These are phyloP conservation scores for Gryllus longicercus DNA, from an alignment of 2,888 invertebrate species.

Conservation along the genomic window DNA sequence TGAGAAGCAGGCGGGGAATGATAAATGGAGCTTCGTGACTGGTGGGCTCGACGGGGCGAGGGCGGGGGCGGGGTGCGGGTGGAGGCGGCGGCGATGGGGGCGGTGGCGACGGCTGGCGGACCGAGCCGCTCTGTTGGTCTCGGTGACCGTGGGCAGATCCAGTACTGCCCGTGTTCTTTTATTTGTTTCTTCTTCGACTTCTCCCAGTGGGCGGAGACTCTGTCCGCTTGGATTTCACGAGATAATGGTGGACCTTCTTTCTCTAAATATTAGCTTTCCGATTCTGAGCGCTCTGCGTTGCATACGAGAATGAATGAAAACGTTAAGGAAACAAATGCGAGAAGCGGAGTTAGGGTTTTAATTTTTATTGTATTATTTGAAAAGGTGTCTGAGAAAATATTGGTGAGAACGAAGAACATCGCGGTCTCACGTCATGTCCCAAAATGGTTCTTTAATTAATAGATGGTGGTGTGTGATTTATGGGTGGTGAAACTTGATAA, in stretches of 20 bases:
- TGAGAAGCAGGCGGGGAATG: slow-evolving; percentile 7
- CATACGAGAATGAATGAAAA: not conserved
- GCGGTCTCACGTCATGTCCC: not conserved
- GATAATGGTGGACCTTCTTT: slow-evolving; percentile 11
- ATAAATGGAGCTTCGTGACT: slow-evolving; percentile 17
- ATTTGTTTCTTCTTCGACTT: not conserved
- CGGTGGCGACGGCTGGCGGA: not conserved
- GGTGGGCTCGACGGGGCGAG: not conserved
- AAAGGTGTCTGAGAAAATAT: not conserved
- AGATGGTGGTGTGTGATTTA: not conserved
- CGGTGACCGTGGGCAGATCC: not conserved
- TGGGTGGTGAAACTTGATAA: not conserved
- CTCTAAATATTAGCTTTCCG: slow-evolving; percentile 17
- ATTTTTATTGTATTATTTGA: not conserved
- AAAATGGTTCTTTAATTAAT: slow-evolving; percentile 7
- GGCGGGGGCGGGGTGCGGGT: not conserved
- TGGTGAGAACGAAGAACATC: not conserved
- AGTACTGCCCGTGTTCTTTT: not conserved
- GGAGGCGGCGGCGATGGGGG: not conserved
- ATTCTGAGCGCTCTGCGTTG: not conserved
- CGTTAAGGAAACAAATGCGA: not conserved
- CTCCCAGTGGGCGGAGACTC: not conserved
- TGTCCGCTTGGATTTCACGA: slow-evolving; percentile 7
- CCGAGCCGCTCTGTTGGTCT: not conserved
- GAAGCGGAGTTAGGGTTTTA: not conserved